Conservation (phyloP, 2,888 invertebrate genomes). For the Brachycybe producta region DNA sequence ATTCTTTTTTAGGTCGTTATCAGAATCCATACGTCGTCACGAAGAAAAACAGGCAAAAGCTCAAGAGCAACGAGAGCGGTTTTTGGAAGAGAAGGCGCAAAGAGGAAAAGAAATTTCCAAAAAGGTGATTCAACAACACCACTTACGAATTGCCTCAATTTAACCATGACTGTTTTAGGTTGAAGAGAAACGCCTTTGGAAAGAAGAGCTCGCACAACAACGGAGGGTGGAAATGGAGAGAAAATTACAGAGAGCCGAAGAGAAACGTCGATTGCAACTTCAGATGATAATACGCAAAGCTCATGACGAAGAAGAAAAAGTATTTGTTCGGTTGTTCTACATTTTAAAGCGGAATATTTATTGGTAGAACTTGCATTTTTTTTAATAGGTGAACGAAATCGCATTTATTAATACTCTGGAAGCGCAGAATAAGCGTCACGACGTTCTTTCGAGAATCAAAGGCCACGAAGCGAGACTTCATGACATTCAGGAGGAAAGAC, state of each 20-base stretch:
- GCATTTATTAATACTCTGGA: slow-evolving; percentile 94
- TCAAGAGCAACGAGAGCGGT: slow-evolving; percentile 65
- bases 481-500: slow-evolving; percentile 67
- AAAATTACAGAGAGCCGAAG: slow-evolving; percentile 59
- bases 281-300: slow-evolving; percentile 73
- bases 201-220: slow-evolving; percentile 72
- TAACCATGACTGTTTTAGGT: slow-evolving; percentile 33
- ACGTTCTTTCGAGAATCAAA: slow-evolving; percentile 56
- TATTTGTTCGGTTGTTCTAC: slow-evolving; percentile 22
- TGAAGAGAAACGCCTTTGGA: slow-evolving; percentile 54
- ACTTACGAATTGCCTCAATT: background rate
- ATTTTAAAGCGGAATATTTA: background rate
- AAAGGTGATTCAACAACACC: slow-evolving; percentile 44
- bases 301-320: slow-evolving; percentile 91
- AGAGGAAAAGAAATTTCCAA: slow-evolving; percentile 72
- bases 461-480: slow-evolving; percentile 41
- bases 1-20: slow-evolving; percentile 33
- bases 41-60: slow-evolving; percentile 87
- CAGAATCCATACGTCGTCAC: slow-evolving; percentile 54
- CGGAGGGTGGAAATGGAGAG: slow-evolving; percentile 36
- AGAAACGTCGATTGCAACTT: slow-evolving; percentile 64
- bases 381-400: slow-evolving; percentile 65
- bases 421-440: slow-evolving; percentile 84
- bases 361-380: background rate
- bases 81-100: slow-evolving; percentile 69